Base-by-base conservation (phyloP, 2,888 invertebrate species). In the Agrochola macilenta region DNA sequence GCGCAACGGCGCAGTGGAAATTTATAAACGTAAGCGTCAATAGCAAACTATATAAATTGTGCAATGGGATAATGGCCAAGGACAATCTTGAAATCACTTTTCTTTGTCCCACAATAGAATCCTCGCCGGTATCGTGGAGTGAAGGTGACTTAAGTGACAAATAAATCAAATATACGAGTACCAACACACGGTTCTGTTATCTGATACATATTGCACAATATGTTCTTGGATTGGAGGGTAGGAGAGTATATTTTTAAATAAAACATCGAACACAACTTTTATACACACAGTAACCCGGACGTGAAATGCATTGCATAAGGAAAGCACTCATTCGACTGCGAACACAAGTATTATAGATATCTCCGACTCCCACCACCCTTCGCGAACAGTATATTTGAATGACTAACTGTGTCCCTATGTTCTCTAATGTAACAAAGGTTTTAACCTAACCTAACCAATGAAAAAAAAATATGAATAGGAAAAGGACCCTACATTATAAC, bases 61-160 rank as follows among this genome's bases (percentile, higher is more conserved):
- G 30, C 54, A 75, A 75, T 39, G 49, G 66, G 46, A 79, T 75
- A 77, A 35, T 61, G 23, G 69, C 46, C 12, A 30, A 80, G 46
- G 14, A 49, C 39, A 35, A 61, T 70, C 26, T 81, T 54, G 17
- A 12, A 54, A 17, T 26, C 12, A 46, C 57, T n/a, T 80, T 80
- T 30, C 73, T 57, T 81, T n/a, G 63, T 49, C 8, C 30, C 12
- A 39, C 73, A 64, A 81, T 30, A 49, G 46, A 46, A 39, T 54
- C 26, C 49, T 72, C 11, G 20, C 57, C 66, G 54, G 39, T 74
- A 57, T 75, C 82, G 61, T 49, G 63, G 4, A n/a, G 35, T 61
- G 23, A 11, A 49, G 54, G 61, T 71, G 63, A 63, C n/a, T 64
- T 72, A 39, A 71, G 64, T 78, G 78, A 64, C 49, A 57, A 80